These are phyloP conservation scores for Oryctolagus cuniculus DNA, from an alignment of 2,113 vertebrate species.

Conservation along the genomic window mOryCun1.1 NC_091443.1:71055501-71056000, in stretches of 20 bases:
- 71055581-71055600: conserved; percentile 13
- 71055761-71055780: no score
- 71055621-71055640: not conserved
- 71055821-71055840: not conserved
- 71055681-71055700: conserved; percentile 35
- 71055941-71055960: not conserved
- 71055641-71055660: not conserved
- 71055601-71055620: not conserved
- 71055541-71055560: conserved; percentile 32
- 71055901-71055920: not conserved
- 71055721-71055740: conserved; percentile 7
- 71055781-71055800: no score
- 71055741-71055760: no score
- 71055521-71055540: not conserved
- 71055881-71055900: not conserved
- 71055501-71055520: conserved; percentile 39
- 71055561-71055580: not conserved
- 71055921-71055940: not conserved
- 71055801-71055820: no score
- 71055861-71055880: not conserved
- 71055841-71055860: not conserved
- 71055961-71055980: not conserved
- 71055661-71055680: not conserved
- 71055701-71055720: conserved; percentile 14
- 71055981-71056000: not conserved